Evolutionary conservation across 1,140 invertebrate species (phyloP), one percentile per base, ranked within the genome.

Genomic region (Zaprionus ghesquierei): DNA sequence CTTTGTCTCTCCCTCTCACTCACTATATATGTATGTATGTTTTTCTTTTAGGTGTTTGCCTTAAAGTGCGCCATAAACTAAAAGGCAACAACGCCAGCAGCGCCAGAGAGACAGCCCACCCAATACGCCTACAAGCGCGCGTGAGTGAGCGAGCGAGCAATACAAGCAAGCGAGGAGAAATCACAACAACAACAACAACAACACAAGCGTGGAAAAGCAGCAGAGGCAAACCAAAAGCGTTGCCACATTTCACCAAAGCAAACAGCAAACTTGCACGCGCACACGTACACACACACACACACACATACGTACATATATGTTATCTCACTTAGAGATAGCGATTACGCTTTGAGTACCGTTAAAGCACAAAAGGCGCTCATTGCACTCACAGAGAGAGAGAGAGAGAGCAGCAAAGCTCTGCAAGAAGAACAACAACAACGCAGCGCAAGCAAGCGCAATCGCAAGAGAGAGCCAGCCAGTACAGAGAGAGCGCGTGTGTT

Each of bases 51-150:
- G 84, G 84, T 87, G 72, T 87, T 82, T 79, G 76, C 72, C 76
- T 89, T 89, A 84, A 89, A 89, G 82, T 87, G 82, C 73, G 82
- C 81, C 82, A 86, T 87, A 89, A 87, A 82, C 82, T 75, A 89
- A 79, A 87, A 74, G 63, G 58, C 70, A 50, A 27, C 63, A 73
- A 54, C 53, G 58, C 31, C 71, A 56, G 59, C 50, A 58, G 55
- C 56, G 55, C 56, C 46, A 8, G 33, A 54, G 27, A 44, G 35
- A 68, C 69, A 58, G 77, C 75, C 75, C 75, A 80, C 75, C 75
- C 77, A 85, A 74, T 74, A 89, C 84, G 84, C 84, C 84, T 76
- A 89, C 84, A 71, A 70, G 38, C 65, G 60, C 51, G 53, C 13
- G 59, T 25, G 33, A 44, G 5, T 1, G 3, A 56, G 8, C 41